A percentile compares a stretch with the other conserved stretches of the same genome.
These are phyloP conservation scores for Fragum sueziense DNA, from an alignment of 2,888 invertebrate species.

Conservation along the genomic window DNA sequence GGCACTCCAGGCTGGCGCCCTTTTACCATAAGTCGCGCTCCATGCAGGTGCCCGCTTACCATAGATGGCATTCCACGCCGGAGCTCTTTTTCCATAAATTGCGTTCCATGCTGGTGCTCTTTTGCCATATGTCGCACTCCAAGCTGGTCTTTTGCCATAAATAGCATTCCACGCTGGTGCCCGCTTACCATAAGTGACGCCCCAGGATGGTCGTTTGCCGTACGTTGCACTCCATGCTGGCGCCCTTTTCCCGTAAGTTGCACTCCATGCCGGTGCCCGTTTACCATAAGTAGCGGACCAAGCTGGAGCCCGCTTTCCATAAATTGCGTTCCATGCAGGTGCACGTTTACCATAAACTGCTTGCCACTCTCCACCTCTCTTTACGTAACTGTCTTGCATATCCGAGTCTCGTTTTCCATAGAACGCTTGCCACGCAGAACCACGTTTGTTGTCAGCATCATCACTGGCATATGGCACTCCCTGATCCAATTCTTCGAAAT, in stretches of 20 bases:
- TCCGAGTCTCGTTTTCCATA: conserved; percentile 47
- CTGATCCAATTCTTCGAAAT: neutral
- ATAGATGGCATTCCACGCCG: conserved; percentile 22
- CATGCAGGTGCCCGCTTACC: conserved; percentile 39
- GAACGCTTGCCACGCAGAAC: conserved; percentile 26
- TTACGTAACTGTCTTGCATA: conserved; percentile 38
- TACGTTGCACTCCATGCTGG: conserved; percentile 41
- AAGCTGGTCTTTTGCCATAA: conserved; percentile 31
- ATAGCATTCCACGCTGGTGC: conserved; percentile 25
- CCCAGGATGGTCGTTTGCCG: conserved; percentile 38
- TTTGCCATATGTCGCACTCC: conserved; percentile 36
- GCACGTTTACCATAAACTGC: conserved; percentile 41
- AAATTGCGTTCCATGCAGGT: conserved; percentile 37
- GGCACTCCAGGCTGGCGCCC: conserved; percentile 37
- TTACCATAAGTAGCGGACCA: conserved; percentile 37
- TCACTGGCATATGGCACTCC: conserved; percentile 14
- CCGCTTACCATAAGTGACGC: conserved; percentile 27
- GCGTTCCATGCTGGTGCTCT: conserved; percentile 26
- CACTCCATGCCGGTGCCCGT: conserved; percentile 42
- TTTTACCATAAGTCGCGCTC: conserved; percentile 43
- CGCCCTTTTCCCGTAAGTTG: conserved; percentile 44
- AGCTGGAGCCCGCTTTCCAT: conserved; percentile 46
- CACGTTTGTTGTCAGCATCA: conserved; percentile 17
- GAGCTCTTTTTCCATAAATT: conserved; percentile 43
- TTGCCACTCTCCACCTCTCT: conserved; percentile 36